These are phyloP conservation scores for Neocrepidodera transversa DNA, from an alignment of 2,888 invertebrate genomes.

Conservation along the genomic window DNA sequence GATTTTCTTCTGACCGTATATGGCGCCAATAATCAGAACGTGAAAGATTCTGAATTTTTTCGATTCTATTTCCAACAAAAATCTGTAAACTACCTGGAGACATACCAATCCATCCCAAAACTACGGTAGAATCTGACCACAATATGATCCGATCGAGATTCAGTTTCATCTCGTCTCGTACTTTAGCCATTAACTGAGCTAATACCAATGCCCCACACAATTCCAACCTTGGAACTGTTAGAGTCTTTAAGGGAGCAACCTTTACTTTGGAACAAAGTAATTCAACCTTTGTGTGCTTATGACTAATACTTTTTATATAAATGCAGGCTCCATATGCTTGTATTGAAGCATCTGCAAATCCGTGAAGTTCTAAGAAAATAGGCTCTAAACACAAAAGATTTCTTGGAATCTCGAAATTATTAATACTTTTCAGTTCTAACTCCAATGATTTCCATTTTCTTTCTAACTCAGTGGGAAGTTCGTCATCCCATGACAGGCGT, in stretches of 20 bases:
- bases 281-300: too few relatives aligned
- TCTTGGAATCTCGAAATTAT: too few relatives aligned
- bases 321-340: too few relatives aligned
- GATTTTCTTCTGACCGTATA: conserved; percentile 21
- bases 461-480: neutral
- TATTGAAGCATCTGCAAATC: too few relatives aligned
- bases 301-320: too few relatives aligned
- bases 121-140: conserved; percentile 22
- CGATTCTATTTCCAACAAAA: conserved; percentile 27
- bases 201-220: neutral
- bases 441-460: conserved; percentile 4
- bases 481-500: conserved; percentile 21
- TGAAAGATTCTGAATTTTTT: conserved; percentile 18
- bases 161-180: neutral
- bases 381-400: too few relatives aligned
- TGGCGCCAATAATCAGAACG: conserved; percentile 13
- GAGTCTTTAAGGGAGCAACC: too few relatives aligned
- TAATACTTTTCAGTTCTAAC: too few relatives aligned
- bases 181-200: neutral
- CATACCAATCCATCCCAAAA: conserved; percentile 16
- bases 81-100: conserved; percentile 5
- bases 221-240: neutral
- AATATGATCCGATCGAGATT: neutral
- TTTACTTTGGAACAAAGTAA: too few relatives aligned
- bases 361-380: too few relatives aligned